Percentiles rank a stretch among this genome's conserved stretches.
Evolutionary conservation across 2,113 vertebrate genomes (phyloP).

Genomic region (Phylloscopus trochiloides): DNA sequence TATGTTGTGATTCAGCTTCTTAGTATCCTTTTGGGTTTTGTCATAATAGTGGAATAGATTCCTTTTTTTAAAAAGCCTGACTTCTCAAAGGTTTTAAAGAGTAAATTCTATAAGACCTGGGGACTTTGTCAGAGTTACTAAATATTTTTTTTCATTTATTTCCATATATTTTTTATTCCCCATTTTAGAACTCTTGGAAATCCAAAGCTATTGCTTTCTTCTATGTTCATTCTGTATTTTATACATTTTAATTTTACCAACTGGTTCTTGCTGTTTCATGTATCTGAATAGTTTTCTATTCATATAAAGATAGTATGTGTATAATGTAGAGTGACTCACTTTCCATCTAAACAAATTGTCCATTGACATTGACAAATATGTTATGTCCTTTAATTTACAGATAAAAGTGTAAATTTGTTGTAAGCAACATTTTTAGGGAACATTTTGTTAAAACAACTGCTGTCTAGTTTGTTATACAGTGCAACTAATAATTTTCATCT

Average conservation of each 20-base stretch:
- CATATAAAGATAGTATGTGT: background rate
- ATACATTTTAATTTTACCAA: background rate
- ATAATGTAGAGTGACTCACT: background rate
- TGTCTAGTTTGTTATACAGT: background rate
- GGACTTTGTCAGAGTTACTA: background rate
- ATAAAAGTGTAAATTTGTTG: background rate
- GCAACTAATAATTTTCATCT: background rate
- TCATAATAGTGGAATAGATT: background rate
- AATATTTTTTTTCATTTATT: background rate
- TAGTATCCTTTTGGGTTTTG: background rate
- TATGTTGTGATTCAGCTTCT: background rate
- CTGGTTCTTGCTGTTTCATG: background rate
- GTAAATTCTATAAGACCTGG: background rate
- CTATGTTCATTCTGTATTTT: background rate
- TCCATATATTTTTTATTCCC: background rate
- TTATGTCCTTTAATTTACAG: background rate
- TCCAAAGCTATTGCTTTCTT: background rate
- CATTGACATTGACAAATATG: background rate
- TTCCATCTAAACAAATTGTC: background rate
- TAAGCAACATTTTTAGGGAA: background rate
- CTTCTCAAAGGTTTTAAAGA: background rate
- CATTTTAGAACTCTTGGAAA: background rate
- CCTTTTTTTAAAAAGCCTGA: background rate
- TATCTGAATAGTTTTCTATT: background rate
- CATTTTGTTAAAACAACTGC: background rate